Evolutionary conservation across 1,140 invertebrate species (phyloP).

Genomic region (Potamilus streckersoni): DNA sequence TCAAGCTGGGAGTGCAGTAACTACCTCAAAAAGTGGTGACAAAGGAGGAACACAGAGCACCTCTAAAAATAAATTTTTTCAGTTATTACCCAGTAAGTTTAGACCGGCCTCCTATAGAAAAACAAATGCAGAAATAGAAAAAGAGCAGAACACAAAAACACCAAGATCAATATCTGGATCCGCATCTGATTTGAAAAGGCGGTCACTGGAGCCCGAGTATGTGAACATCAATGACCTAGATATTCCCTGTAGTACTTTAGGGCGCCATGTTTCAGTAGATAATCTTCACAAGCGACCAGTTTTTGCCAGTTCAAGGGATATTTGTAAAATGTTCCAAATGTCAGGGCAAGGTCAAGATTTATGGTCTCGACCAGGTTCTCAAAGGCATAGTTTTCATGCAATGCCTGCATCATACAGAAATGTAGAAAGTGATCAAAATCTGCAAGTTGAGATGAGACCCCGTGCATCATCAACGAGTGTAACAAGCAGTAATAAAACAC

Average conservation of each 20-base stretch:
- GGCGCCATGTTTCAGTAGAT: conserved; percentile 40
- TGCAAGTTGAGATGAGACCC: conserved; percentile 19
- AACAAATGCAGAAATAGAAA: no score
- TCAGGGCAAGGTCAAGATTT: conserved; percentile 39
- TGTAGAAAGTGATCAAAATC: conserved; percentile 5
- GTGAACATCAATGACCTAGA: no score
- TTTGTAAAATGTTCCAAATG: conserved; percentile 48
- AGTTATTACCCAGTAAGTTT: conserved; percentile 30
- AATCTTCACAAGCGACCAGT: conserved; percentile 42
- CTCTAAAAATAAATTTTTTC: conserved; percentile 27
- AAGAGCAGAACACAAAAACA: no score
- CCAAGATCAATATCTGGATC: no score
- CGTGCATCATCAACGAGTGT: conserved; percentile 28
- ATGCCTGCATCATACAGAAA: conserved; percentile 36
- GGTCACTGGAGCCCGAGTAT: no score
- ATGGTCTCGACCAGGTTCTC: conserved; percentile 37
- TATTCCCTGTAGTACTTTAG: not conserved
- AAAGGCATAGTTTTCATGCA: conserved; percentile 54
- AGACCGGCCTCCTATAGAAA: conserved; percentile 4
- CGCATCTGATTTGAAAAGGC: no score
- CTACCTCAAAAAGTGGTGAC: conserved; percentile 18
- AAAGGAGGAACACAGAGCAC: conserved; percentile 10
- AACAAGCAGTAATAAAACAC: conserved; percentile 11
- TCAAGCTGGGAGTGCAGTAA: conserved; percentile 6
- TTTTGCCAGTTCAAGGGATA: conserved; percentile 51